phyloP scores from a whole-genome alignment of 2,888 invertebrate genomes.

The Protodeltote pygarga region DNA sequence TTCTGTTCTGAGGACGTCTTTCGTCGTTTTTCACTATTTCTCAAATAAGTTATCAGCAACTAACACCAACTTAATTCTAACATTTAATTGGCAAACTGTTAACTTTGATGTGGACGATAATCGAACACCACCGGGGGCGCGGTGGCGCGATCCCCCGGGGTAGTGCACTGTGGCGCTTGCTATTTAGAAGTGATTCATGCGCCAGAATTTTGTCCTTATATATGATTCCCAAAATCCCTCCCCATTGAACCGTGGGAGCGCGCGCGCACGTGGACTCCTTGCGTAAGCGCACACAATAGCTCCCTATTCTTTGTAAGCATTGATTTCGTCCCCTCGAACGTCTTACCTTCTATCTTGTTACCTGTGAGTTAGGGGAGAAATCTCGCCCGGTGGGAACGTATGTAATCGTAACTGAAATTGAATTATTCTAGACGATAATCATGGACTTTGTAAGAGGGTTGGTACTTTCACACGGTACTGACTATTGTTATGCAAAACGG shows the following conservation, averaged over 20 bases:
- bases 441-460: constrained; percentile 72
- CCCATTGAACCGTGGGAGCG: constrained; percentile 78
- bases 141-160: constrained; percentile 68
- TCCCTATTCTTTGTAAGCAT: constrained; percentile 77
- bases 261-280: constrained; percentile 79
- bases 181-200: constrained; percentile 74
- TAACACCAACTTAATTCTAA: constrained; percentile 62
- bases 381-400: constrained; percentile 80
- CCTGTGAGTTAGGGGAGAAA: constrained; percentile 82
- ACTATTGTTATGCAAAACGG: constrained; percentile 69
- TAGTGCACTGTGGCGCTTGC: constrained; percentile 63
- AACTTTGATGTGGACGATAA: constrained; percentile 51
- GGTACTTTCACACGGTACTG: constrained; percentile 78
- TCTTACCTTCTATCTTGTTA: constrained; percentile 83
- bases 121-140: constrained; percentile 65
- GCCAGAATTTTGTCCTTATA: constrained; percentile 64
- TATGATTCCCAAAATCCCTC: constrained; percentile 71
- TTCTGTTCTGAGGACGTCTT: constrained; percentile 22
- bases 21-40: constrained; percentile 58
- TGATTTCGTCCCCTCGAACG: constrained; percentile 81
- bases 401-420: constrained; percentile 78
- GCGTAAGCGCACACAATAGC: constrained; percentile 80
- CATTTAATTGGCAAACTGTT: constrained; percentile 62
- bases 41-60: constrained; percentile 64
- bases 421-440: constrained; percentile 76